Conservation (phyloP, 2,888 invertebrate species). For the Stegana nigrithorax region DNA sequence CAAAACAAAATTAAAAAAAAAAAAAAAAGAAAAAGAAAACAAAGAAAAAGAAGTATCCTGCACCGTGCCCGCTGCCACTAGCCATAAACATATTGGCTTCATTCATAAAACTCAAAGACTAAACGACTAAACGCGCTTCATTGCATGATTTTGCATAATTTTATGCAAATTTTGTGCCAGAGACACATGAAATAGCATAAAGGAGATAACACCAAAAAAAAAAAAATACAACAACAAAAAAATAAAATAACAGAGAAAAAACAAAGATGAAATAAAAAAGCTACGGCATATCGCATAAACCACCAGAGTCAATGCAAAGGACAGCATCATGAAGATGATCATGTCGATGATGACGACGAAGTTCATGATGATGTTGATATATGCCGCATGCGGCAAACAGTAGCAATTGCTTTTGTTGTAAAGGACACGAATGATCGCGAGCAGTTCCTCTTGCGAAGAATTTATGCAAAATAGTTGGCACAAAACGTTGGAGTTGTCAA, state of each 20-base stretch:
- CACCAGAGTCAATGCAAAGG: not conserved
- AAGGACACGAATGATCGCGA: constrained; percentile 66
- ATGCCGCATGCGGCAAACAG: constrained; percentile 57
- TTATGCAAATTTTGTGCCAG: constrained; percentile 60
- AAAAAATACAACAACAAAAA: too few relatives aligned
- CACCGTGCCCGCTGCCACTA: not conserved
- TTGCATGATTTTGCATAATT: constrained; percentile 60
- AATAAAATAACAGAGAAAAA: too few relatives aligned
- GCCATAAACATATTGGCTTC: constrained; percentile 43
- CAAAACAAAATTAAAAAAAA: not conserved
- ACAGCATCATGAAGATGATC: too few relatives aligned
- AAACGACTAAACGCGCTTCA: constrained; percentile 41
- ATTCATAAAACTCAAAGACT: constrained; percentile 52
- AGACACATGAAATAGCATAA: too few relatives aligned
- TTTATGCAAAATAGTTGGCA: constrained; percentile 52
- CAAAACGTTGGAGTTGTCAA: too few relatives aligned
- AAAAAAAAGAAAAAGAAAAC: not conserved
- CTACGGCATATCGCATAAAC: constrained; percentile 2
- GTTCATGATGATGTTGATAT: constrained; percentile 21
- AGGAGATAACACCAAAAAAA: too few relatives aligned
- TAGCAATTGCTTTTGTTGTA: constrained; percentile 64
- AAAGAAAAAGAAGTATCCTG: not conserved
- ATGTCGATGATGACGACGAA: constrained; percentile 50
- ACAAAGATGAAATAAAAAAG: too few relatives aligned
- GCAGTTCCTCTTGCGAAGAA: too few relatives aligned